A percentile compares a stretch with the other conserved stretches of the same genome.
These are phyloP conservation scores for Machimus rusticus DNA, from an alignment of 2,888 invertebrate genomes.

Conservation along the genomic window DNA sequence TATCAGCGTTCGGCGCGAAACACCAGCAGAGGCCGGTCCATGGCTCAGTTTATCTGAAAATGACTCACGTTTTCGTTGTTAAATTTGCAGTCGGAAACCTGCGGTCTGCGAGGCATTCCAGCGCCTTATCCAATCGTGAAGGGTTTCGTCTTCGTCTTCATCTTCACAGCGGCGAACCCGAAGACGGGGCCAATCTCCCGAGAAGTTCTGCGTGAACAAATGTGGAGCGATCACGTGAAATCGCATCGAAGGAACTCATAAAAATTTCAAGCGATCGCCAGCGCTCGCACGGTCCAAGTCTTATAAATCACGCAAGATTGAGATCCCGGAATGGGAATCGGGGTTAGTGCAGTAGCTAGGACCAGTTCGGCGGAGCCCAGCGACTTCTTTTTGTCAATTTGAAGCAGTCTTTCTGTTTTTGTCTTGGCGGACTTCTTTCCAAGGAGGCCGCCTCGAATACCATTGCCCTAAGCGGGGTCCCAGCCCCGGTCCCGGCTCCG, in stretches of 20 bases:
- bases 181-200: neutral
- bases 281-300: neutral
- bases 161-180: neutral
- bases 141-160: neutral
- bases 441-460: neutral
- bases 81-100: neutral
- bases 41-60: neutral
- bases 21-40: neutral
- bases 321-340: conserved; percentile 33
- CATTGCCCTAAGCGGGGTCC: neutral
- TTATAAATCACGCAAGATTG: conserved; percentile 5
- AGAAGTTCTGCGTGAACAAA: neutral
- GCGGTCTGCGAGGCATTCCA: neutral
- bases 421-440: neutral
- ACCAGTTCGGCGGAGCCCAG: neutral
- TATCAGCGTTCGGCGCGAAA: neutral
- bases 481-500: too few relatives aligned
- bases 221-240: neutral
- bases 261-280: neutral
- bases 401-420: neutral
- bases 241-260: neutral
- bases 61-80: conserved; percentile 32
- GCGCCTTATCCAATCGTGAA: neutral
- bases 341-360: conserved; percentile 36
- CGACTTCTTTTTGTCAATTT: conserved; percentile 11